A percentile compares a stretch with the other conserved stretches of the same genome.
Evolutionary conservation across 2,888 invertebrate species (phyloP).

Genomic region (Harpalus rubripes): DNA sequence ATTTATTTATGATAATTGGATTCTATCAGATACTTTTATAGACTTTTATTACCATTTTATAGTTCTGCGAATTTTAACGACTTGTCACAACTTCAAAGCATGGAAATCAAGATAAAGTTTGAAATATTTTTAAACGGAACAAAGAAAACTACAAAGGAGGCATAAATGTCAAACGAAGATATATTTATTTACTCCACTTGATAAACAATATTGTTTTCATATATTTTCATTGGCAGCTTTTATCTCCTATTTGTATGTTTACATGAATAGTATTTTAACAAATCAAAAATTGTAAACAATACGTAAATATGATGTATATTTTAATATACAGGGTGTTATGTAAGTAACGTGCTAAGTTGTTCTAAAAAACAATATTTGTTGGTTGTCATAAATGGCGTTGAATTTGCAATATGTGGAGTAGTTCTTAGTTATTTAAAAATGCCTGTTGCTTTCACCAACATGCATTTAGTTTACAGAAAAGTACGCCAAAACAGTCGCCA

Average conservation of each 20-base stretch:
- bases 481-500: too few species aligned
- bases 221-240: neutral
- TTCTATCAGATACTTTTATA: neutral
- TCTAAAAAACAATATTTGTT: too few species aligned
- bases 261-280: neutral
- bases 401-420: too few species aligned
- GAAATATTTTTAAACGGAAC: neutral
- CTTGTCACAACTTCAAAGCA: neutral
- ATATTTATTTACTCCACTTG: conserved; percentile 3
- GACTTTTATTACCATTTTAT: conserved; percentile 6
- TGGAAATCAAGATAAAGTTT: neutral
- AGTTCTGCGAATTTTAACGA: neutral
- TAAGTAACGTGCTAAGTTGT: too few species aligned
- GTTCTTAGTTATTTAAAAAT: too few species aligned
- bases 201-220: conserved; percentile 1
- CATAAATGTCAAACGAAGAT: neutral
- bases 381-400: too few species aligned
- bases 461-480: too few species aligned
- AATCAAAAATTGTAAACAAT: neutral
- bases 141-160: neutral
- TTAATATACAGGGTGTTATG: neutral
- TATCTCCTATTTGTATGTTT: neutral
- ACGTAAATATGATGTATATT: neutral
- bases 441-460: too few species aligned
- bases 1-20: conserved; percentile 24